A percentile compares a stretch with the other conserved stretches of the same genome.
Conservation (phyloP, 2,113 vertebrate species). For the Caloenas nicobarica region DNA sequence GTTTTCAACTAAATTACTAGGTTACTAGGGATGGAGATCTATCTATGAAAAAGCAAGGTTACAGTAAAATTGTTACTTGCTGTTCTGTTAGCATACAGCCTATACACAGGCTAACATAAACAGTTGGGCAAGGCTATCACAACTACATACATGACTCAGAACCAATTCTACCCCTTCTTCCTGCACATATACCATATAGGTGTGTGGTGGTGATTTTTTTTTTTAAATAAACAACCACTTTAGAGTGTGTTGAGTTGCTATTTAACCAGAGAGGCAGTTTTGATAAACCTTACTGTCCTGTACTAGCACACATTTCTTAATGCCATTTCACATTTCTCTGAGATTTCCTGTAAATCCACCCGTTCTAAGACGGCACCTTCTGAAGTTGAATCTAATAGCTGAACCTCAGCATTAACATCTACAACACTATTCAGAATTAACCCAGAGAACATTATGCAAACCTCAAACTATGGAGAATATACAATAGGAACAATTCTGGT, state of each 20-base stretch:
- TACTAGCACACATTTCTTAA: not conserved
- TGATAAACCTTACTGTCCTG: not conserved
- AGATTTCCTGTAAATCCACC: not conserved
- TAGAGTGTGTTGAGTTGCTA: rapidly evolving
- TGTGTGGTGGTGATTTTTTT: no score
- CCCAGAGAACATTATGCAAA: not conserved
- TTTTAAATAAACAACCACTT: not conserved
- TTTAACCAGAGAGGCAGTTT: not conserved
- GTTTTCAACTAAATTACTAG: not conserved
- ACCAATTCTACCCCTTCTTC: not conserved
- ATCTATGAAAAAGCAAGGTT: not conserved
- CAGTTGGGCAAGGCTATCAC: not conserved
- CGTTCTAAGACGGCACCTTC: not conserved
- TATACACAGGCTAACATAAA: rapidly evolving
- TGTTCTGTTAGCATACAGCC: not conserved
- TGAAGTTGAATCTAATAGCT: not conserved
- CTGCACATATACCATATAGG: not conserved
- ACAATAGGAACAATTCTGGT: not conserved
- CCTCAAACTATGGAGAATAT: not conserved
- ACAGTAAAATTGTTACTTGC: not conserved
- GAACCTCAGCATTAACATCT: not conserved
- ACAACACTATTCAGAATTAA: not conserved
- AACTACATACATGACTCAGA: not conserved
- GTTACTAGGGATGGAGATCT: not conserved
- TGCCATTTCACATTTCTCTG: not conserved